These are phyloP conservation scores for Limonius californicus DNA, from an alignment of 1,140 invertebrate species.

Conservation along the genomic window DNA sequence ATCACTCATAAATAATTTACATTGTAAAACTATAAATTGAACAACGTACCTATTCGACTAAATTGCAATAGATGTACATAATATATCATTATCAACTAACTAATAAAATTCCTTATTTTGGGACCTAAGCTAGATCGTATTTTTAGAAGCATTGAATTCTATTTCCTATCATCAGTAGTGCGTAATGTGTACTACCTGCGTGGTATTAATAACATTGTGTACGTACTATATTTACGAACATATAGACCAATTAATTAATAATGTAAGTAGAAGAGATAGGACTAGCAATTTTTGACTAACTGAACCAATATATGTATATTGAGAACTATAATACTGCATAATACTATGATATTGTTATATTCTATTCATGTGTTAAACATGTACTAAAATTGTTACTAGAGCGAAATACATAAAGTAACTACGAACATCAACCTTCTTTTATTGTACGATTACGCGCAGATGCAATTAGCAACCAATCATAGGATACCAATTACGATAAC, in stretches of 20 bases:
- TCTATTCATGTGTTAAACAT: neutral
- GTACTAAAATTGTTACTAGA: neutral
- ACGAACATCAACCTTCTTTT: too few relatives aligned
- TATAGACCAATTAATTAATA: neutral
- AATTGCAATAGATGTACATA: constrained; percentile 4
- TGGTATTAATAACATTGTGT: neutral
- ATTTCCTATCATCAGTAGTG: too few relatives aligned
- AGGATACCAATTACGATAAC: too few relatives aligned
- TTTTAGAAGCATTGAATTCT: too few relatives aligned
- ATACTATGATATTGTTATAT: neutral
- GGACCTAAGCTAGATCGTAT: constrained; percentile 8
- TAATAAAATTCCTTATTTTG: neutral
- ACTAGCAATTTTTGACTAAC: neutral
- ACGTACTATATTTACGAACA: neutral
- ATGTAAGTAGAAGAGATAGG: neutral
- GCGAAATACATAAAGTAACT: neutral
- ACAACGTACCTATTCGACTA: neutral
- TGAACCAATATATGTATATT: neutral
- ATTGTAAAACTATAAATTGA: too few relatives aligned
- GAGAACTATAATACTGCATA: constrained; percentile 3
- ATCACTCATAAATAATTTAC: too few relatives aligned
- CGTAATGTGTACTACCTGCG: too few relatives aligned
- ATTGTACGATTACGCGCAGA: too few relatives aligned
- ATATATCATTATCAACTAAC: neutral
- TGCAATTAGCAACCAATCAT: too few relatives aligned